Percentiles rank a stretch among this genome's conserved stretches.
These are phyloP conservation scores for Taxidea taxus DNA, from an alignment of 2,113 vertebrate genomes.

Conservation along the genomic window DNA sequence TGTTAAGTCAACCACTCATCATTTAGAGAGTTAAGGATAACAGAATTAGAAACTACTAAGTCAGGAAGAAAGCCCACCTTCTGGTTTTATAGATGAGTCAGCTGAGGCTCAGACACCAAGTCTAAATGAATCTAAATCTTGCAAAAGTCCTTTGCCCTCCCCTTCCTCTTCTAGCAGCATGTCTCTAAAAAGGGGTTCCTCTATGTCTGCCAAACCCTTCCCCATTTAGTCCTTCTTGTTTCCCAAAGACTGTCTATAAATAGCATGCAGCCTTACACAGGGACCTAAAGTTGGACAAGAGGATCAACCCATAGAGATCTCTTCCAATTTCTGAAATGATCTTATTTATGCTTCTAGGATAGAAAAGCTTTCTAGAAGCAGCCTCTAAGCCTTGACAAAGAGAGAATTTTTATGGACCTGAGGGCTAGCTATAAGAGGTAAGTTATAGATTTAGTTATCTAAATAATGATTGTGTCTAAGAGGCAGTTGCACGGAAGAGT, in stretches of 20 bases:
- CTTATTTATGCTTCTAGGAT: background rate
- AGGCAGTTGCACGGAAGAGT: background rate
- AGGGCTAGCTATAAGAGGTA: background rate
- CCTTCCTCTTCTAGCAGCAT: background rate
- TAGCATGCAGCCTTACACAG: background rate
- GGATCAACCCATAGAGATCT: background rate
- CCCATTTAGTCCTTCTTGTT: background rate
- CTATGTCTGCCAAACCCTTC: background rate
- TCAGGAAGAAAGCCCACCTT: background rate
- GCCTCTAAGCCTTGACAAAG: background rate
- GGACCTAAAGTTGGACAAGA: background rate
- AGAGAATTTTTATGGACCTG: background rate
- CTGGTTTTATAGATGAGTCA: background rate
- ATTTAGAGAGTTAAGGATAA: background rate
- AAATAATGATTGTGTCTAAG: background rate
- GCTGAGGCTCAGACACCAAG: background rate
- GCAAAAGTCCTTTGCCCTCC: background rate
- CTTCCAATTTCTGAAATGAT: background rate
- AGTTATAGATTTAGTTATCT: background rate
- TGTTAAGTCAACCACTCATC: background rate
- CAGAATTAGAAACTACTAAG: background rate
- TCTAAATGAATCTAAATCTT: background rate
- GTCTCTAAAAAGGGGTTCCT: background rate
- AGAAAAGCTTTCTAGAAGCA: background rate
- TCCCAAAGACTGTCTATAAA: background rate